Conservation (phyloP, 2,888 invertebrate genomes). For the Coenonympha glycerion region DNA sequence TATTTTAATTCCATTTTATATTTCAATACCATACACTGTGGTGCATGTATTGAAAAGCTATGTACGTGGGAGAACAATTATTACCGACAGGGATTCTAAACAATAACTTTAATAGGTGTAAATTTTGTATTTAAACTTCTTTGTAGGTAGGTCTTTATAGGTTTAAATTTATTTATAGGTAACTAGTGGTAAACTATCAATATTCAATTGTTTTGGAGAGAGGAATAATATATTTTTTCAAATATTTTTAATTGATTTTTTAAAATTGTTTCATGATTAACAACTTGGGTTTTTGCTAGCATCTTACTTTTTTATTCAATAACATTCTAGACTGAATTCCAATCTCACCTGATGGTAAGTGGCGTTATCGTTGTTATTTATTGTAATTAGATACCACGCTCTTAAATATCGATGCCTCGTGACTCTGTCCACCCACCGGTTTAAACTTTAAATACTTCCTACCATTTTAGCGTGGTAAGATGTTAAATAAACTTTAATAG, state of each 20-base stretch:
- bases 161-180: no score
- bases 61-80: not conserved
- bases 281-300: not conserved
- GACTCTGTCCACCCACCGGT: constrained; percentile 11
- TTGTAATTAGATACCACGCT: constrained; percentile 3
- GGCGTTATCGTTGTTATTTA: no score
- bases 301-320: no score
- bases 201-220: no score
- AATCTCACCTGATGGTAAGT: no score
- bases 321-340: no score
- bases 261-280: no score
- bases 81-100: not conserved
- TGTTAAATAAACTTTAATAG: constrained; percentile 16
- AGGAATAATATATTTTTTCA: no score
- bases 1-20: constrained; percentile 6
- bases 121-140: no score
- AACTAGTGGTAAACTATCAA: no score
- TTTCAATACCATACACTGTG: not conserved
- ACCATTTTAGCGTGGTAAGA: constrained; percentile 19
- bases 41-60: not conserved
- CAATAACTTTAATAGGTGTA: not conserved
- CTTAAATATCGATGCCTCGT: constrained; percentile 3
- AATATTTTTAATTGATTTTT: no score
- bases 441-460: constrained; percentile 17
- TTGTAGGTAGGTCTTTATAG: no score